Percentiles rank a stretch among this genome's conserved stretches.
These are phyloP conservation scores for Apotomis turbidana DNA, from an alignment of 2,888 invertebrate species.

Conservation along the genomic window DNA sequence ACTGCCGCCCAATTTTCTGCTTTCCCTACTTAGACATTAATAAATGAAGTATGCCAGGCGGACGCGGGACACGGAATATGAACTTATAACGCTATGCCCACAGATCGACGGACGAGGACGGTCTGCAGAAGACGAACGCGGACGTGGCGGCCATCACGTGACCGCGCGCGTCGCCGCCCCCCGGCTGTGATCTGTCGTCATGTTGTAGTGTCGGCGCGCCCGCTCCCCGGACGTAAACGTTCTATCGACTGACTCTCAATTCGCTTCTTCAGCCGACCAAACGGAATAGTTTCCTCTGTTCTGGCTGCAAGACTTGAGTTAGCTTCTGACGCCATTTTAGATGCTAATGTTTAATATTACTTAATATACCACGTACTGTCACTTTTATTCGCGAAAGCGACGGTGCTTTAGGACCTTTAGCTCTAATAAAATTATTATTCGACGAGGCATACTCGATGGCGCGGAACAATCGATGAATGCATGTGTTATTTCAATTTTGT, in stretches of 20 bases:
- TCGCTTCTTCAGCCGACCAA: not conserved
- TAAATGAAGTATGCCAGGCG: no score
- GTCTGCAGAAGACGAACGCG: constrained; percentile 63
- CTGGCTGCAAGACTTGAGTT: no score
- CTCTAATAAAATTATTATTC: no score
- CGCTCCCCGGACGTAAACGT: constrained; percentile 58
- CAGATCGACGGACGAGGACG: constrained; percentile 78
- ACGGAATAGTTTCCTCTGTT: not conserved
- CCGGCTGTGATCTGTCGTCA: constrained; percentile 82
- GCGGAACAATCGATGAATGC: no score
- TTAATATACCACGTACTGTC: no score
- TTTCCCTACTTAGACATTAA: no score
- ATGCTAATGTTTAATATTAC: no score
- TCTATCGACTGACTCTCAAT: not conserved
- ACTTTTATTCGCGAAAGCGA: no score
- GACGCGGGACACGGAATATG: not conserved
- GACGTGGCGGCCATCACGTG: constrained; percentile 77
- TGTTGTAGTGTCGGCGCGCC: constrained; percentile 51
- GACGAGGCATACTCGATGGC: no score
- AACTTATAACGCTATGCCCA: not conserved
- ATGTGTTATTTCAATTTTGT: no score
- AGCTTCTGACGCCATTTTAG: not conserved
- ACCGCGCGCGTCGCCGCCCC: constrained; percentile 53
- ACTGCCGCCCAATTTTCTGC: no score
- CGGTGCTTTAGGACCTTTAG: no score